Percentiles rank a stretch among this genome's conserved stretches.
Evolutionary conservation across 2,888 invertebrate genomes (phyloP).

Genomic region (Dryobota labecula): DNA sequence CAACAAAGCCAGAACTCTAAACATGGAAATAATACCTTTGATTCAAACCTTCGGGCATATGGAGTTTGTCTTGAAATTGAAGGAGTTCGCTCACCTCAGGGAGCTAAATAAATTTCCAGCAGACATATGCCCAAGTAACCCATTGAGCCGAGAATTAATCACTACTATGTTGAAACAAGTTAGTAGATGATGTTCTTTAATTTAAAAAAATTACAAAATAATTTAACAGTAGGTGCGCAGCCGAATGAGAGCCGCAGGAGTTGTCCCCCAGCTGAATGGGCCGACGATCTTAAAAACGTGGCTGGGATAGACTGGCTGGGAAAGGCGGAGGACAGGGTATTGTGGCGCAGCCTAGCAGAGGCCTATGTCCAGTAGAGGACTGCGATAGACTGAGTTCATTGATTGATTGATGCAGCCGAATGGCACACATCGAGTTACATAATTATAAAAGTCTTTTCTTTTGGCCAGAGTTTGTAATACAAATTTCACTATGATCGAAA

Average conservation of each 20-base stretch:
- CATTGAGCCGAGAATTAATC: slow-evolving; percentile 90
- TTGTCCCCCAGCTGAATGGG: not conserved
- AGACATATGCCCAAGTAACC: slow-evolving; percentile 93
- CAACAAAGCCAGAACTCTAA: slow-evolving; percentile 86
- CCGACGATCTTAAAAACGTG: not conserved
- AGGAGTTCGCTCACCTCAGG: slow-evolving; percentile 92
- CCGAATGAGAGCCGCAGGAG: not conserved
- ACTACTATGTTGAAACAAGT: slow-evolving; percentile 94
- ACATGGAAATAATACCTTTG: slow-evolving; percentile 94
- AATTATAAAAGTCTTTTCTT: not conserved
- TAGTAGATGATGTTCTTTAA: slow-evolving; percentile 13
- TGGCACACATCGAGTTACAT: not conserved
- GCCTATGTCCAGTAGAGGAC: not conserved
- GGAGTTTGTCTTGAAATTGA: slow-evolving; percentile 94
- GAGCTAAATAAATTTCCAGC: slow-evolving; percentile 91
- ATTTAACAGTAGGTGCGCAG: not conserved
- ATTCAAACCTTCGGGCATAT: slow-evolving; percentile 97
- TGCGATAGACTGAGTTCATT: not conserved
- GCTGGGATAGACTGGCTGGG: not conserved
- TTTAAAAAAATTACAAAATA: not conserved
- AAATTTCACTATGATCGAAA: not conserved
- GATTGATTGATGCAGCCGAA: not conserved
- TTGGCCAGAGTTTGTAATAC: not conserved
- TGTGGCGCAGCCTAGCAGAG: not conserved
- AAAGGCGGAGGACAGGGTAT: not conserved